Conservation (phyloP, 1,140 invertebrate species). For the Aleiodes sp. region DNA sequence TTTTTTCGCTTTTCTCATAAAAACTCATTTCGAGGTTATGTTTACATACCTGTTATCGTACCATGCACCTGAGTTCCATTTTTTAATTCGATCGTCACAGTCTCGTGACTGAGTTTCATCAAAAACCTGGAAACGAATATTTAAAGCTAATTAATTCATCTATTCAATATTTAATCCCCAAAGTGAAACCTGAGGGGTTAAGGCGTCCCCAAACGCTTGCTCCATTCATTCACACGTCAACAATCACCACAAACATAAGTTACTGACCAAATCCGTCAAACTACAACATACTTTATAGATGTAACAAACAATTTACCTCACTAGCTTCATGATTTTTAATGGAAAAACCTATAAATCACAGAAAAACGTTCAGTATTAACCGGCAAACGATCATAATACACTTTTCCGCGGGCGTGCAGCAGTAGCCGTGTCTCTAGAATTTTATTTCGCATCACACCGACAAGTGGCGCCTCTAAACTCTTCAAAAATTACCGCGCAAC, state of each 20-base stretch:
- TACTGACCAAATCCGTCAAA: background rate
- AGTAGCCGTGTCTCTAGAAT: no score
- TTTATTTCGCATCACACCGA: no score
- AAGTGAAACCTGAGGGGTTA: conserved; percentile 1
- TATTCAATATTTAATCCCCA: background rate
- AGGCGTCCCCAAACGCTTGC: background rate
- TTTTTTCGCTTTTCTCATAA: no score
- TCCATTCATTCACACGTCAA: background rate
- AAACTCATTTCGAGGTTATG: conserved; percentile 33
- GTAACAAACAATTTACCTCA: conserved; percentile 46
- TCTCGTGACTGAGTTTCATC: conserved; percentile 99
- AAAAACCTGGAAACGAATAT: conserved; percentile 81
- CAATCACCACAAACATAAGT: background rate
- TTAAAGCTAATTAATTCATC: background rate
- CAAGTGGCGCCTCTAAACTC: no score
- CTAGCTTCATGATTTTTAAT: conserved; percentile 52
- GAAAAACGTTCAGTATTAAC: background rate
- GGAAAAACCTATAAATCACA: conserved; percentile 21
- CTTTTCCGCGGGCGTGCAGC: no score
- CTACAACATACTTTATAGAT: background rate
- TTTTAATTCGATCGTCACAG: conserved; percentile 98
- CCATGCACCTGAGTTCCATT: conserved; percentile 98
- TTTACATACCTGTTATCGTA: conserved; percentile 83
- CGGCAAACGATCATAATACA: no score
- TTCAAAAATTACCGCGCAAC: no score